Evolutionary conservation across 2,113 vertebrate species (phyloP).

Genomic region (Dendrocopos noguchii): DNA sequence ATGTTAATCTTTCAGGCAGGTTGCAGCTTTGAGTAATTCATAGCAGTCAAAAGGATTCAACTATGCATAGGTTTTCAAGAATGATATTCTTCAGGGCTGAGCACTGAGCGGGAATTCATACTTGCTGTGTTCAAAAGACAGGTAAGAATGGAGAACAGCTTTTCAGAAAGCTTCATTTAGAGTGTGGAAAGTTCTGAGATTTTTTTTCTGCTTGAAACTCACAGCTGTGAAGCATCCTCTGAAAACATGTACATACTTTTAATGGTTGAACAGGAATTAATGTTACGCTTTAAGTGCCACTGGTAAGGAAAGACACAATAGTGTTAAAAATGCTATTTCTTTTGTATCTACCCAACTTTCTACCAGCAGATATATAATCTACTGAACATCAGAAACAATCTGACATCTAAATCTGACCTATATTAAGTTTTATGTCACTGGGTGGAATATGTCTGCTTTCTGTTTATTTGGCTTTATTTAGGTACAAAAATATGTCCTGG

Average conservation of each 20-base stretch:
- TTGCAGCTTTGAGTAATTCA: not conserved
- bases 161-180: not conserved
- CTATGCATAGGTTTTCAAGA: accelerated
- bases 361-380: not conserved
- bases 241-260: not conserved
- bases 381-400: not conserved
- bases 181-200: not conserved
- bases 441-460: not conserved
- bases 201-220: not conserved
- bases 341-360: not conserved
- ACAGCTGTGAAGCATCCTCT: not conserved
- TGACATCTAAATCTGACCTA: not conserved
- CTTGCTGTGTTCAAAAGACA: not conserved
- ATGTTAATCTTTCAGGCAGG: not conserved
- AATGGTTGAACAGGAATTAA: not conserved
- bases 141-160: not conserved
- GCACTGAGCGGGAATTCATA: not conserved
- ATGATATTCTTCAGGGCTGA: not conserved
- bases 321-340: not conserved
- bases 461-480: not conserved
- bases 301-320: not conserved
- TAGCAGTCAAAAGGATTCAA: not conserved
- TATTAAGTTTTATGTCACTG: not conserved
- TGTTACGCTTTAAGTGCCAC: not conserved
- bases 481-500: not conserved